Conservation (phyloP, 2,888 invertebrate genomes). For the Cephonodes hylas region DNA sequence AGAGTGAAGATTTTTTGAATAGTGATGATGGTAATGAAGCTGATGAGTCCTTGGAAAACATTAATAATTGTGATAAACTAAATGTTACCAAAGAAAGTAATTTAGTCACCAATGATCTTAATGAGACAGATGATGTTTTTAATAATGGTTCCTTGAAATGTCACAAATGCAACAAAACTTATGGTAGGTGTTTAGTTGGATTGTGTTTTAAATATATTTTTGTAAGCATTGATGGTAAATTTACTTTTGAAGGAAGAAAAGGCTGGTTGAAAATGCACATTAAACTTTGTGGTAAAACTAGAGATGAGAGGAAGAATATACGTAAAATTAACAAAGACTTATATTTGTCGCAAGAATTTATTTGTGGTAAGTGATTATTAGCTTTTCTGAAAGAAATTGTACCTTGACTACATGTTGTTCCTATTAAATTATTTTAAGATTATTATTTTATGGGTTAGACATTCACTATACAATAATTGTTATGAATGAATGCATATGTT, state of each 20-base stretch:
- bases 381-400: background rate
- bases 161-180: conserved; percentile 2
- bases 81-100: background rate
- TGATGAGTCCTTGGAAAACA: background rate
- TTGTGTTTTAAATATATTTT: background rate
- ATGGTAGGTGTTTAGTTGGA: background rate
- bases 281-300: conserved; percentile 13
- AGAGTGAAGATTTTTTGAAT: background rate
- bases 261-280: conserved; percentile 17
- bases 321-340: background rate
- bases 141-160: background rate
- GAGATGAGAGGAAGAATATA: background rate
- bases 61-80: background rate
- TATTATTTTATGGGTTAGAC: too few relatives aligned
- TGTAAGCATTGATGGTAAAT: background rate
- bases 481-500: too few relatives aligned
- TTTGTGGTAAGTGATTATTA: conserved; percentile 7
- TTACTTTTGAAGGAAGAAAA: background rate
- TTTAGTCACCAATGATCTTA: background rate
- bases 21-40: too few relatives aligned
- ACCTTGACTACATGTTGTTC: too few relatives aligned
- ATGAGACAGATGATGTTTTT: background rate
- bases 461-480: too few relatives aligned
- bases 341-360: conserved; percentile 12
- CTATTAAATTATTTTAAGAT: too few relatives aligned